Evolutionary conservation across 2,888 invertebrate genomes (phyloP).

Genomic region (Brenthis daphne): DNA sequence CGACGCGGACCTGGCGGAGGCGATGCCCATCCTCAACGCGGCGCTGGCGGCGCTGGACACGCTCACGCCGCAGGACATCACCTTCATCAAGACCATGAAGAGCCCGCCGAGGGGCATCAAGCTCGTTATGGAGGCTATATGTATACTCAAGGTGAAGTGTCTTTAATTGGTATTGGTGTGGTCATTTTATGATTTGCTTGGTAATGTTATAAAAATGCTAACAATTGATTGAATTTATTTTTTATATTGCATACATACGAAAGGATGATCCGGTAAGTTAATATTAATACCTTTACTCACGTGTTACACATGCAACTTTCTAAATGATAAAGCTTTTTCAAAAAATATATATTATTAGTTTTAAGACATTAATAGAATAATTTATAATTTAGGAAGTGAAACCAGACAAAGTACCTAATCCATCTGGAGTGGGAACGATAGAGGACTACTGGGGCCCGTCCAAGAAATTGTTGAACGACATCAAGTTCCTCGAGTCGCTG

Average conservation of each 20-base stretch:
- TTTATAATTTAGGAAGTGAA: constrained; percentile 85
- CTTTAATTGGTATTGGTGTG: neutral
- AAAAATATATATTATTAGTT: neutral
- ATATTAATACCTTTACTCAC: constrained; percentile 5
- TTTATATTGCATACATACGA: constrained; percentile 35
- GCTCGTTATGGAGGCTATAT: constrained; percentile 97
- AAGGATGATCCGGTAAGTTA: constrained; percentile 68
- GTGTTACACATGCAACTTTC: neutral
- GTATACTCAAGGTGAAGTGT: constrained; percentile 89
- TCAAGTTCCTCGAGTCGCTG: constrained; percentile 94
- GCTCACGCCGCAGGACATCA: constrained; percentile 93
- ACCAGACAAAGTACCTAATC: constrained; percentile 92
- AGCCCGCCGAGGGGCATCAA: constrained; percentile 95
- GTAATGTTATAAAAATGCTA: too few relatives aligned
- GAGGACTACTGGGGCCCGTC: constrained; percentile 98
- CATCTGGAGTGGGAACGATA: constrained; percentile 90
- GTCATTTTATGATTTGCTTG: too few relatives aligned
- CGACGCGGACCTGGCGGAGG: constrained; percentile 94
- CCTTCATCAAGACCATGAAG: constrained; percentile 97
- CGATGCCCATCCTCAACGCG: constrained; percentile 93
- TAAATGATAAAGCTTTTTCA: neutral
- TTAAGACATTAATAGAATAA: neutral
- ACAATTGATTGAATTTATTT: constrained; percentile 19
- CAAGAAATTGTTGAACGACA: constrained; percentile 92
- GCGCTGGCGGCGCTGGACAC: constrained; percentile 95